These are phyloP conservation scores for Carcina quercana DNA, from an alignment of 2,888 invertebrate species.

Conservation along the genomic window DNA sequence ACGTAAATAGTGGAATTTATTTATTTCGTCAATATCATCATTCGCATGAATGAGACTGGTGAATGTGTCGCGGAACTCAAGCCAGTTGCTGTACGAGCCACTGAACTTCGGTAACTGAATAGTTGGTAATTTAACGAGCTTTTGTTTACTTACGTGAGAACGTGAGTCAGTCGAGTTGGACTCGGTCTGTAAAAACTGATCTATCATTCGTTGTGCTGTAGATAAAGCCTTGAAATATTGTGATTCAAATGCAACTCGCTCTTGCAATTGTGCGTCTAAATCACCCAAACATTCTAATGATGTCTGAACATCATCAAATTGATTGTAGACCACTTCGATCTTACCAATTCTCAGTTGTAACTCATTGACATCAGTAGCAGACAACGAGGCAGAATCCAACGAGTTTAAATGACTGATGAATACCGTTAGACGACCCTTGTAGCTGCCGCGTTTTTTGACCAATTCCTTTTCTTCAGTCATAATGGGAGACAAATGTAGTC, in stretches of 20 bases:
- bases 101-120: constrained; percentile 21
- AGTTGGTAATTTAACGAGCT: constrained; percentile 17
- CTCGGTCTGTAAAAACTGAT: neutral
- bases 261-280: constrained; percentile 1
- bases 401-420: constrained; percentile 8
- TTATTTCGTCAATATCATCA: constrained; percentile 19
- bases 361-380: constrained; percentile 7
- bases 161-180: neutral
- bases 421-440: constrained; percentile 9
- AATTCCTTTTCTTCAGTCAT: neutral
- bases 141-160: neutral
- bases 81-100: constrained; percentile 18
- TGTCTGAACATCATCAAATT: constrained; percentile 19
- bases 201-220: neutral
- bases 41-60: constrained; percentile 18
- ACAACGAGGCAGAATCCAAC: constrained; percentile 6
- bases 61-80: constrained; percentile 22
- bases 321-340: constrained; percentile 13
- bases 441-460: constrained; percentile 2
- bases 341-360: constrained; percentile 16
- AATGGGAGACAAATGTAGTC: neutral
- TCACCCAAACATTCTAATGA: constrained; percentile 15
- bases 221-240: neutral
- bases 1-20: constrained; percentile 21
- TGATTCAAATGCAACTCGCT: neutral